A percentile compares a stretch with the other conserved stretches of the same genome.
Conservation (phyloP, 2,888 invertebrate species). For the Mythimna albipuncta region DNA sequence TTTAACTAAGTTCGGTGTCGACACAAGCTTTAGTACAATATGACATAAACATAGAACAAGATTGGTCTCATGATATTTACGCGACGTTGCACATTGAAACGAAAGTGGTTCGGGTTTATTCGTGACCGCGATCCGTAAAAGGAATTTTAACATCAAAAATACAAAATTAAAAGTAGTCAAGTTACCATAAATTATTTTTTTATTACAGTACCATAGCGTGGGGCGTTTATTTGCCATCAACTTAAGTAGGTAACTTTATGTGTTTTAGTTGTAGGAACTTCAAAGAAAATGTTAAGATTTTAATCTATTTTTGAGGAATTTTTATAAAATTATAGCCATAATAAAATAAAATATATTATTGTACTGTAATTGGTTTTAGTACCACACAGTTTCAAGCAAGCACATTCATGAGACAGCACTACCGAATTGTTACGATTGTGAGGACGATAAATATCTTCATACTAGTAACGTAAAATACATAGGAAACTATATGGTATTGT, state of each 20-base stretch:
- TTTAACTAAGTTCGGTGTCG: constrained; percentile 47
- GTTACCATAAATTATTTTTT: not conserved
- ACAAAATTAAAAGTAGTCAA: not conserved
- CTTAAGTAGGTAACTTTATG: not conserved
- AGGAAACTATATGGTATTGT: no score
- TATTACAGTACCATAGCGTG: not conserved
- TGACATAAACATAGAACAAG: constrained; percentile 20
- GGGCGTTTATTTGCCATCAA: constrained; percentile 5
- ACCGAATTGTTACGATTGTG: no score
- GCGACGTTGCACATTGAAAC: constrained; percentile 14
- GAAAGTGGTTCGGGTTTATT: constrained; percentile 18
- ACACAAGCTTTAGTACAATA: constrained; percentile 21
- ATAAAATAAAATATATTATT: constrained; percentile 32
- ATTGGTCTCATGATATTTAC: constrained; percentile 29
- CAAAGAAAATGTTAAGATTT: not conserved
- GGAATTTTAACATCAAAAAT: not conserved
- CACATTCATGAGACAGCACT: no score
- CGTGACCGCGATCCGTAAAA: not conserved
- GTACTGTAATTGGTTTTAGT: constrained; percentile 11
- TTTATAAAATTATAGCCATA: not conserved
- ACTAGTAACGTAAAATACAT: no score
- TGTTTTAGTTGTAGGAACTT: not conserved
- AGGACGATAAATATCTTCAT: no score
- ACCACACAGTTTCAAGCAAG: no score
- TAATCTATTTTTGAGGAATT: constrained; percentile 23